Base-by-base conservation (phyloP, 2,797 vertebrate species). In the Enteromius radiatus region DNA sequence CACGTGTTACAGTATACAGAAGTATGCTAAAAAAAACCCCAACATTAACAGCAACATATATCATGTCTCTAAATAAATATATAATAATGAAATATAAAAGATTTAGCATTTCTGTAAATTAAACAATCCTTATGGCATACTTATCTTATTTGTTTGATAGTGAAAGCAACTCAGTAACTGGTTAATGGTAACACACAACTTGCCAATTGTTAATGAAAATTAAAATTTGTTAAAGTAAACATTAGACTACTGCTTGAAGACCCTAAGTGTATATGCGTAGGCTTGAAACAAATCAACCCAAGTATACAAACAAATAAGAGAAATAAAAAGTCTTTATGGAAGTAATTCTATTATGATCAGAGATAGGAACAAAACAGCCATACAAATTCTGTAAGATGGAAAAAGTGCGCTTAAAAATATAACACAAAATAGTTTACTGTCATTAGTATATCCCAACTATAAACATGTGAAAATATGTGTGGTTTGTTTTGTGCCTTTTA, bases 351-450 rank as follows among this genome's bases (percentile, higher is more conserved):
- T 33, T 33, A 28, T 31, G 15, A 54, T 41, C 45, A 76, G 15
- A 49, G 23, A 65, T 52, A 41, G 33, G 3, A 71, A 80, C 19
- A 61, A 33, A 82, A 65, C 70, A 75, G 45, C 23, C 31, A 75
- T 82, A 59, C 65, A 69, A 59, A 70, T 17, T 56, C 64, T 21
- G n/a, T 14, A 56, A 80, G 45, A 80, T 38, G 67, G 5, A 5
- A 45, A 59, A 80, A 59, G 78, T 59, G 78, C 65, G 43, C 36
- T 59, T 70, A 23, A 65, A 80, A 74, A 81, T 74, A 73, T 63
- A 63, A 65, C 21, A 52, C 28, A 61, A n/a, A 12, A 45, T 45
- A 5, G 12, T 54, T 41, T 6, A 26, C 8, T 11, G n/a, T 28
- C n/a, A 33, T 26, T 52, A 47, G 56, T 74, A 74, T 49, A 74